Percentiles rank a stretch among this genome's conserved stretches.
Evolutionary conservation across 2,888 invertebrate species (phyloP).

Genomic region (Sinodicranocentrus sp.): DNA sequence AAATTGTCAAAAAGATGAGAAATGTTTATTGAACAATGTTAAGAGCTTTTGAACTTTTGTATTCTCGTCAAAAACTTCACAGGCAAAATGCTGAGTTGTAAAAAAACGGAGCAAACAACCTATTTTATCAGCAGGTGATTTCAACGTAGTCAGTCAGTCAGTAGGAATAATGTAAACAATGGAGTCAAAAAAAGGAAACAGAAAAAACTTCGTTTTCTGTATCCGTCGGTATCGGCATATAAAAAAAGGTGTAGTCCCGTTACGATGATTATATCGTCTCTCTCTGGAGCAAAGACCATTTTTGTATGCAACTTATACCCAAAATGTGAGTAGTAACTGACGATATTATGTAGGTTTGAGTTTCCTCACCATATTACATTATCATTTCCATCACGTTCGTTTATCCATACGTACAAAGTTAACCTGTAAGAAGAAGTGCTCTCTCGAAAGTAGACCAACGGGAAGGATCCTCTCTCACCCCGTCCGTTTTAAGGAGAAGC

Average conservation of each 20-base stretch:
- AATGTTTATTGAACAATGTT: too few species aligned
- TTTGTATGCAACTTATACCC: background rate
- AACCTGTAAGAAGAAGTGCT: too few species aligned
- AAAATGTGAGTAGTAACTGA: background rate
- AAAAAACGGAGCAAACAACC: background rate
- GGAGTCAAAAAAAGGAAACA: background rate
- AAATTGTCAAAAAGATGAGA: too few species aligned
- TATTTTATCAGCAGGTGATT: constrained; percentile 4
- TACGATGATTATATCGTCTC: constrained; percentile 1
- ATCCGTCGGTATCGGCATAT: background rate
- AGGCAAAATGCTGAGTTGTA: background rate
- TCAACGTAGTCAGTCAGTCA: background rate
- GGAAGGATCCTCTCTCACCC: constrained; percentile 34
- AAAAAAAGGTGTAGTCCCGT: constrained; percentile 23
- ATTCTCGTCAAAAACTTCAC: too few species aligned
- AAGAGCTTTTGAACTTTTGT: too few species aligned
- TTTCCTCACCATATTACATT: constrained; percentile 29
- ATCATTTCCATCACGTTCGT: constrained; percentile 41
- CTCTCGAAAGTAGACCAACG: constrained; percentile 42
- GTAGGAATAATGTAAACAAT: constrained; percentile 15
- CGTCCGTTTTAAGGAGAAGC: constrained; percentile 16
- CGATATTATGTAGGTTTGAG: background rate
- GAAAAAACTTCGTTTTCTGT: constrained; percentile 9
- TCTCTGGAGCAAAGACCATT: constrained; percentile 16
- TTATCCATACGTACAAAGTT: background rate